These are phyloP conservation scores for Mormoops blainvillei DNA, from an alignment of 2,113 vertebrate species.

Conservation along the genomic window DNA sequence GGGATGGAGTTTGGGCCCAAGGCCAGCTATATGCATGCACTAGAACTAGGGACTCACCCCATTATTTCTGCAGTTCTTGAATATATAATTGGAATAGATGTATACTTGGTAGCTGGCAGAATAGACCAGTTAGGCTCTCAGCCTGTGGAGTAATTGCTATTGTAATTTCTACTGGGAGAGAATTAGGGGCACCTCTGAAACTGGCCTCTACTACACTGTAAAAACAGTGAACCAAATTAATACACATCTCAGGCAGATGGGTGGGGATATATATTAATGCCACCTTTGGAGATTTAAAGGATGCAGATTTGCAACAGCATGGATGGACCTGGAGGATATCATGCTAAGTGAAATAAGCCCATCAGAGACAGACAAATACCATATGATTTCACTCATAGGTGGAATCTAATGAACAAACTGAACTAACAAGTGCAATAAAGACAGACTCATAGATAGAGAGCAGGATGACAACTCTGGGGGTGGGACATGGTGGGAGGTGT, in stretches of 20 bases:
- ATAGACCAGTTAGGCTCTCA: background rate
- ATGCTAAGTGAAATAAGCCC: too few species aligned
- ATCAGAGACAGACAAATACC: too few species aligned
- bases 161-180: background rate
- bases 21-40: background rate
- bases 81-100: background rate
- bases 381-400: too few species aligned
- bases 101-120: background rate
- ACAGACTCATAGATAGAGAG: too few species aligned
- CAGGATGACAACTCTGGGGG: too few species aligned
- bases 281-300: background rate
- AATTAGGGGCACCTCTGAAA: background rate
- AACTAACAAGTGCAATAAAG: too few species aligned
- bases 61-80: background rate
- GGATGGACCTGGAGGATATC: too few species aligned
- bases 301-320: background rate
- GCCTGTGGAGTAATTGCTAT: background rate
- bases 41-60: background rate
- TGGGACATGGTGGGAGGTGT: too few species aligned
- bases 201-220: background rate
- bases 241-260: background rate
- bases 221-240: background rate
- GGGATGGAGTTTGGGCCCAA: background rate
- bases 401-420: too few species aligned
- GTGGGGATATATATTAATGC: background rate